Evolutionary conservation across 2,888 invertebrate genomes (phyloP), one percentile per base, ranked within the genome.

Genomic region (Andrena bucephala): DNA sequence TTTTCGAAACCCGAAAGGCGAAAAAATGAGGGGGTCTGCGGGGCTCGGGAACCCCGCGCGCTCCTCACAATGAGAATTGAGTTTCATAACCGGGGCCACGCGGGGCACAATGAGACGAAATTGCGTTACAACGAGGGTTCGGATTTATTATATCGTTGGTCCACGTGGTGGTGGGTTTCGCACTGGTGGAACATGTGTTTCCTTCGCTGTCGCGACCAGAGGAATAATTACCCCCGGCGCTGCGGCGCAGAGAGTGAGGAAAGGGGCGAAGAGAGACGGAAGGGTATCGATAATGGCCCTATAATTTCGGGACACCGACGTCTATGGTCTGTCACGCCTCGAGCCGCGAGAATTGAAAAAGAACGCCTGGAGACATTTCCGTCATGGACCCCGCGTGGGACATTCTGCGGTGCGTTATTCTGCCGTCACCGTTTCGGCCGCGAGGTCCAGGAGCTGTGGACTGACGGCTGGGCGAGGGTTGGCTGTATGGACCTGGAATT

Each of bases 381-480:
- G 92, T 94, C 95, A 94, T 94, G 94, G 94, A 94, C 94, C 93
- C 94, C 94, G 94, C 94, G 94, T 93, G 94, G 48, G 69, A 77
- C 33, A 20, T 59, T 50, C 42, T 7, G 24, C 31, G 10, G 31
- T 31, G 31, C 20, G 24, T 42, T 24, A 48, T 24, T 59, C 33
- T 36, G 10, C 16, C 6, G n/a, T 8, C 8, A 27, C 29, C 7
- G 4, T 29, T 16, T 50, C n/a, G 16, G 13, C 16, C 20, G 6
- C 54, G n/a, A 20, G 57, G 27, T 0, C 31, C 13, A 42, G 42
- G 42, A 8, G 13, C 20, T 20, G 13, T 13, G 3, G 13, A 13
- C 13, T 54, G 10, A 6, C 13, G 8, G 20, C 20, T 31, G 67
- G 2, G n/a, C 13, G 33, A 27, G 6, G 10, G 27, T 24, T 13